A percentile compares a stretch with the other conserved stretches of the same genome.
Conservation (phyloP, 1,140 invertebrate genomes). For the Diabrotica virgifera region DNA sequence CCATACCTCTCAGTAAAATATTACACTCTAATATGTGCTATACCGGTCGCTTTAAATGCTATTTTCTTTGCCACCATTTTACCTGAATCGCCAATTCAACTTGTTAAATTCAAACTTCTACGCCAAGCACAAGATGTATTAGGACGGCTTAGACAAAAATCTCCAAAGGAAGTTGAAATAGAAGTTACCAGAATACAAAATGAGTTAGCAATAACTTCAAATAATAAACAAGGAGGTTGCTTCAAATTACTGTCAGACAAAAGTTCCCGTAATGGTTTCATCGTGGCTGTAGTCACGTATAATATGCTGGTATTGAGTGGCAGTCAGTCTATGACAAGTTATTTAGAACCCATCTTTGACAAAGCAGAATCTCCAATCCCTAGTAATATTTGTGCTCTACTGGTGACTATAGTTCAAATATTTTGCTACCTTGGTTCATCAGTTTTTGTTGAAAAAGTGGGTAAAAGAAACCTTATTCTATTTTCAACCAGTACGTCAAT, state of each 20-base stretch:
- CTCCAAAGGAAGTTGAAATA: constrained; percentile 40
- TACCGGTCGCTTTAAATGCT: no score
- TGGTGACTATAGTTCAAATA: constrained; percentile 78
- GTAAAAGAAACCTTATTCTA: constrained; percentile 68
- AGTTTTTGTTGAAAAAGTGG: constrained; percentile 72
- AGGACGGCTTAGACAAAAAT: constrained; percentile 58
- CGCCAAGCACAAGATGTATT: constrained; percentile 61
- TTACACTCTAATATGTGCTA: no score
- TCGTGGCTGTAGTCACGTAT: constrained; percentile 77
- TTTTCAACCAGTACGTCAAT: constrained; percentile 62
- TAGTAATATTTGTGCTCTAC: constrained; percentile 60
- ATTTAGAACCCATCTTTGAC: constrained; percentile 69
- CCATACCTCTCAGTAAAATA: no score
- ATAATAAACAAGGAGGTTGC: constrained; percentile 34
- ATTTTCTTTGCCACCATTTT: no score
- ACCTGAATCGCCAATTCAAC: no score
- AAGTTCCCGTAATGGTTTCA: constrained; percentile 62
- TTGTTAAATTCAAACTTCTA: constrained; percentile 56
- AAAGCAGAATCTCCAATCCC: constrained; percentile 57
- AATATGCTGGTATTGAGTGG: constrained; percentile 81
- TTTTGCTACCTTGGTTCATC: constrained; percentile 65
- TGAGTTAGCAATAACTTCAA: constrained; percentile 26
- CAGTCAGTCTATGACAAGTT: constrained; percentile 84
- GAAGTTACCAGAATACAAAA: constrained; percentile 17
- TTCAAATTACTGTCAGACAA: constrained; percentile 28